phyloP scores from a whole-genome alignment of 2,113 vertebrate genomes.

The Synodontis membranacea region DNA sequence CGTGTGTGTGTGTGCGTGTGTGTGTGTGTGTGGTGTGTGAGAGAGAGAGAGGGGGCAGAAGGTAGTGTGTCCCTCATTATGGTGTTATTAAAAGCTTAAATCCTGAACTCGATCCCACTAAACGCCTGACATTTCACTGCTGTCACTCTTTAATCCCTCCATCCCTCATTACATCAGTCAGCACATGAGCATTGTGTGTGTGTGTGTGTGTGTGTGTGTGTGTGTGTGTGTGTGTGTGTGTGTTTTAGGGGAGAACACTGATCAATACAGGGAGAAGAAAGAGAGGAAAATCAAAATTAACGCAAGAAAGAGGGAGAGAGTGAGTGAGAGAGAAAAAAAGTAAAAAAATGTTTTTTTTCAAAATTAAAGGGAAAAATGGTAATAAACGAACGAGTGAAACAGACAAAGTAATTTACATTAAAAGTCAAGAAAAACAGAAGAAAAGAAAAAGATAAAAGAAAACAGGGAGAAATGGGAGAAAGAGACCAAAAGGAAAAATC shows the following conservation, averaged over 20 bases:
- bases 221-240: too few species aligned
- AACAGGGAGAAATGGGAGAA: background rate
- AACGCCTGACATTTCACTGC: slow-evolving; percentile 29
- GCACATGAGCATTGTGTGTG: background rate
- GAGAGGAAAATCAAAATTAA: background rate
- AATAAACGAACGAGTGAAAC: background rate
- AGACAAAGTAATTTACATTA: background rate
- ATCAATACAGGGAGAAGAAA: background rate
- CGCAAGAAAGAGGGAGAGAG: background rate
- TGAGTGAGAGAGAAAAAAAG: too few species aligned
- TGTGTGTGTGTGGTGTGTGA: background rate
- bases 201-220: background rate
- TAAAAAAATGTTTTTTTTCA: too few species aligned
- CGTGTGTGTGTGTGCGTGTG: slow-evolving; percentile 4
- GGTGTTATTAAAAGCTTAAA: slow-evolving; percentile 33
- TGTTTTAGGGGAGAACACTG: background rate
- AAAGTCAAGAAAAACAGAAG: too few species aligned
- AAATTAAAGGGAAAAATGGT: background rate
- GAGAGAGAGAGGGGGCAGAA: background rate
- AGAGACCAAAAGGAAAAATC: background rate
- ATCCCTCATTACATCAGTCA: slow-evolving; percentile 24
- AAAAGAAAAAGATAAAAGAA: background rate
- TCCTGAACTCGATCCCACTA: slow-evolving; percentile 28
- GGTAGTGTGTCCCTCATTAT: background rate
- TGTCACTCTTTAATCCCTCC: slow-evolving; percentile 27